phyloP scores from a whole-genome alignment of 2,888 invertebrate genomes.

The Eupithecia dodoneata region DNA sequence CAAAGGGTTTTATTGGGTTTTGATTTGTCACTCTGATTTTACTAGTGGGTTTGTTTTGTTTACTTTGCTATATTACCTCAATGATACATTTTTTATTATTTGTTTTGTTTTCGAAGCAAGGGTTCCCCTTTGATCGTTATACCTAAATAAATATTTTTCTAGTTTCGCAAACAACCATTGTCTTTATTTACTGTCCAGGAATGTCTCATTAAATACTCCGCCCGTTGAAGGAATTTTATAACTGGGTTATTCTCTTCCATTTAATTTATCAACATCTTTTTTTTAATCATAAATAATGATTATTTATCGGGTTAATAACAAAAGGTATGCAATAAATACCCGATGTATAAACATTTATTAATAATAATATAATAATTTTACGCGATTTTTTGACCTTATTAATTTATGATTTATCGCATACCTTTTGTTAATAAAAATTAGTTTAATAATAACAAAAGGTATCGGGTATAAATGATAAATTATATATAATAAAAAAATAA shows the following conservation, averaged over 20 bases:
- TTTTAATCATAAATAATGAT: too few species aligned
- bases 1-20: neutral
- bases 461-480: too few species aligned
- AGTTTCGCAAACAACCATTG: neutral
- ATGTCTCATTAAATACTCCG: neutral
- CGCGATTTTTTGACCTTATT: too few species aligned
- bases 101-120: neutral
- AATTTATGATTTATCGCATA: too few species aligned
- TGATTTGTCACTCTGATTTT: neutral
- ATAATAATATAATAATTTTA: too few species aligned
- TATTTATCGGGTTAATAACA: too few species aligned
- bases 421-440: too few species aligned
- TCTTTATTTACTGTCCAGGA: neutral
- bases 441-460: too few species aligned
- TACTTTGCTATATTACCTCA: neutral
- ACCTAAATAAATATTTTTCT: neutral
- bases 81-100: neutral
- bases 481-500: too few species aligned
- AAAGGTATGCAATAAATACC: too few species aligned
- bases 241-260: neutral
- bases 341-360: too few species aligned
- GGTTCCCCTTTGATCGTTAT: neutral
- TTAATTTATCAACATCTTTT: neutral
- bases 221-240: neutral
- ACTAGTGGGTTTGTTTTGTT: neutral